phyloP scores from a whole-genome alignment of 2,113 vertebrate genomes.

The Pardalotus punctatus region DNA sequence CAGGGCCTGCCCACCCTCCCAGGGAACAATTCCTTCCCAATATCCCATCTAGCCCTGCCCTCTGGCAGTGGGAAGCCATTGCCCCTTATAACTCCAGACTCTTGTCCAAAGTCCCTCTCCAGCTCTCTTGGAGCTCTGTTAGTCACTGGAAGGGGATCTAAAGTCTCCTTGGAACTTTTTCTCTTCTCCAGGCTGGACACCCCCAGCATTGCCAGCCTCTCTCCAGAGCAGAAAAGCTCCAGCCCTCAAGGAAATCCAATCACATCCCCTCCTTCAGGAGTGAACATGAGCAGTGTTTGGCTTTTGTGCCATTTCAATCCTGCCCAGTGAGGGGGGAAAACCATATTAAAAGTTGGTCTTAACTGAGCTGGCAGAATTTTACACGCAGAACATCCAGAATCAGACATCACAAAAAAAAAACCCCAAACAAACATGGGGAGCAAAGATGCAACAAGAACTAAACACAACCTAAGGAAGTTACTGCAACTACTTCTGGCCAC shows the following conservation, averaged over 20 bases:
- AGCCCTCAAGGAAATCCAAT: slow-evolving; percentile 9
- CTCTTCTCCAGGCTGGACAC: background rate
- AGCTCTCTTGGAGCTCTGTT: background rate
- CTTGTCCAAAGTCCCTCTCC: background rate
- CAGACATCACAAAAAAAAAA: background rate
- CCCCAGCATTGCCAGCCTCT: background rate
- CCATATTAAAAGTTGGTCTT: background rate
- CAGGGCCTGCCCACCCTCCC: accelerated
- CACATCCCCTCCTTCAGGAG: slow-evolving; percentile 35
- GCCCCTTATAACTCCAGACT: background rate
- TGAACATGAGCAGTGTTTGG: background rate
- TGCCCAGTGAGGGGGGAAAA: background rate
- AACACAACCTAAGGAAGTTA: background rate
- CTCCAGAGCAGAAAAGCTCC: background rate
- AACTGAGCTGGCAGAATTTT: background rate
- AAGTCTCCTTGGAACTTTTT: background rate
- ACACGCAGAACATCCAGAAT: background rate
- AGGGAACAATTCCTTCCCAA: background rate
- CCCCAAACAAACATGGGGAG: background rate
- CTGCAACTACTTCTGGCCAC: background rate
- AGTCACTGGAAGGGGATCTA: background rate
- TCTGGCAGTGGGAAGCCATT: background rate
- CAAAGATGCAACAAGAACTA: background rate
- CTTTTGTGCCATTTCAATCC: slow-evolving; percentile 8
- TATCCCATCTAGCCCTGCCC: no score